Percentiles rank a stretch among this genome's conserved stretches.
Conservation (phyloP, 2,888 invertebrate species). For the Rosalia funebris region DNA sequence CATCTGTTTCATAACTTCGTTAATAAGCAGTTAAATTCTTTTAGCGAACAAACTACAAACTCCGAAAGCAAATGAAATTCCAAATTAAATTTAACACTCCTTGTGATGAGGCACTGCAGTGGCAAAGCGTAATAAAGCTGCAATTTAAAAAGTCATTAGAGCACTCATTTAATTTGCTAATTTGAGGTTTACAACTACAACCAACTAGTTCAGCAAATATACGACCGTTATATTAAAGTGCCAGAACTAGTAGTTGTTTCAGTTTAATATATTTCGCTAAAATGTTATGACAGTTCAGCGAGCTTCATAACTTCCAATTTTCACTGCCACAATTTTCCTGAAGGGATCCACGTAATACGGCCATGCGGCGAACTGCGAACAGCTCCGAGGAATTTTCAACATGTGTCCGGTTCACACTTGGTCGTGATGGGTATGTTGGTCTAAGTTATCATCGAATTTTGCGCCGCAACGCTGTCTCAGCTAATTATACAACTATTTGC, state of each 20-base stretch:
- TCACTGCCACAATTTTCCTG: slow-evolving; percentile 25
- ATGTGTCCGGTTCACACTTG: slow-evolving; percentile 17
- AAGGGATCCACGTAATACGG: slow-evolving; percentile 12
- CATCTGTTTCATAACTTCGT: too few relatives aligned
- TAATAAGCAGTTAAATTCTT: too few relatives aligned
- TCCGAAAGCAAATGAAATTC: not conserved
- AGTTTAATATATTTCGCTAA: slow-evolving; percentile 35
- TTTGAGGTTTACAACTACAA: slow-evolving; percentile 20
- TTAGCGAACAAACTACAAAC: not conserved
- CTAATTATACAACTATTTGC: too few relatives aligned
- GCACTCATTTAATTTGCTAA: slow-evolving; percentile 15
- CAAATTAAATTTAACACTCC: not conserved
- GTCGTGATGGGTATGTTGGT: not conserved
- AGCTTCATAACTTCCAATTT: slow-evolving; percentile 32
- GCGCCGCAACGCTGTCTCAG: not conserved
- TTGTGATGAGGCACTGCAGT: not conserved
- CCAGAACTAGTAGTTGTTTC: slow-evolving; percentile 28
- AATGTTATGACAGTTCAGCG: slow-evolving; percentile 44
- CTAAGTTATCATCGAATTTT: not conserved
- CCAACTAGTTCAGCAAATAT: slow-evolving; percentile 33
- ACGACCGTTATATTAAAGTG: slow-evolving; percentile 32
- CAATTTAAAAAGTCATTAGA: slow-evolving; percentile 20
- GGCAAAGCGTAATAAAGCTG: not conserved
- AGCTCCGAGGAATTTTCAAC: slow-evolving; percentile 4
- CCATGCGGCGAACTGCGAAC: slow-evolving; percentile 12